A percentile compares a stretch with the other conserved stretches of the same genome.
phyloP scores from a whole-genome alignment of 2,888 invertebrate species.

The Anoncus sp. region DNA sequence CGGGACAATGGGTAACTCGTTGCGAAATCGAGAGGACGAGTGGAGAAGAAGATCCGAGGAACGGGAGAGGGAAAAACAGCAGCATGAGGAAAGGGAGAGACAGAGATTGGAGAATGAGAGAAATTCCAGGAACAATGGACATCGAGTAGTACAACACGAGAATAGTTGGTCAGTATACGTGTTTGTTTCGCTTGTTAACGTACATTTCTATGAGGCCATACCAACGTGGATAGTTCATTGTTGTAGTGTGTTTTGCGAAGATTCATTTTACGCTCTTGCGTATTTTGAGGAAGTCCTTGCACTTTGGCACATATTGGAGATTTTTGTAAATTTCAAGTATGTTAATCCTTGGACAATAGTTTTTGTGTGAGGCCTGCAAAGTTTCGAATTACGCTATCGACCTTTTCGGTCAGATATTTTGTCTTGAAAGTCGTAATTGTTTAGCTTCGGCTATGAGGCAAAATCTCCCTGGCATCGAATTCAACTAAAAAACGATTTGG shows the following conservation, averaged over 20 bases:
- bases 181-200: not conserved
- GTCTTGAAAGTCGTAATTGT: no score
- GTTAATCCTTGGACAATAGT: no score
- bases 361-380: no score
- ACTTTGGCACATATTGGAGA: no score
- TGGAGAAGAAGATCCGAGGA: slow-evolving; percentile 57
- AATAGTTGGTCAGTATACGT: slow-evolving; percentile 46
- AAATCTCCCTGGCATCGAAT: no score
- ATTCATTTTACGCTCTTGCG: not conserved
- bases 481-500: slow-evolving; percentile 11
- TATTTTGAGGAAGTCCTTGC: no score
- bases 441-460: no score
- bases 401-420: no score
- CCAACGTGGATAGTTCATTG: not conserved
- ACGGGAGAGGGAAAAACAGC: slow-evolving; percentile 53
- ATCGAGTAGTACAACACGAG: slow-evolving; percentile 45
- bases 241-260: not conserved
- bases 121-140: slow-evolving; percentile 51
- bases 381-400: no score
- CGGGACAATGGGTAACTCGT: slow-evolving; percentile 16
- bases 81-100: slow-evolving; percentile 37
- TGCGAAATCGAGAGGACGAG: slow-evolving; percentile 48
- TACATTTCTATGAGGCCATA: no score
- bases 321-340: no score
- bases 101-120: slow-evolving; percentile 53